Base-by-base conservation (phyloP, 1,140 invertebrate genomes). In the Drosophila varians region DNA sequence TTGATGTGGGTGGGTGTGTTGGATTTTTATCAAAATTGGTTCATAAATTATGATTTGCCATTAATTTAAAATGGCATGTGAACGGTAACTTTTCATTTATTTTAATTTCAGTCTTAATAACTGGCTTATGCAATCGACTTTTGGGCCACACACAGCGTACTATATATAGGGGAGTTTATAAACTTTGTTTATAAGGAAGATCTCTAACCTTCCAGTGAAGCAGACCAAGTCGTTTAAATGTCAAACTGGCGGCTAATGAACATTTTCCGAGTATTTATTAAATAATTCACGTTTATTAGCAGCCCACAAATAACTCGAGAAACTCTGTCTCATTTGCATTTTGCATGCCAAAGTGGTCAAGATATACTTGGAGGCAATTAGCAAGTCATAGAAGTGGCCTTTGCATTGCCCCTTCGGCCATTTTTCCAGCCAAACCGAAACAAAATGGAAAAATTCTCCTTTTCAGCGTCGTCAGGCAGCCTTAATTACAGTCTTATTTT, bases 221-320 rank as follows among this genome's bases (percentile, higher is more conserved):
- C 43, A 25, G 0, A 21, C 61, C 6, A 4, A 18, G 5, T 1
- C 55, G 51, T 46, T 69, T 84, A 57, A 84, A 79, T 84, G 79
- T 72, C 79, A 72, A 62, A 58, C 40, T 60, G 42, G 34, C 56
- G 19, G 51, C 58, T 64, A 46, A 53, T 68, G 19, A 43, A 69
- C 55, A 69, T 80, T 68, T 69, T 86, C 86, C 16, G 61, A 76
- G 76, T 70, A 73, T 84, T 84, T 86, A 86, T 72, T 73, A 71
- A 86, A 75, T 76, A 71, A 75, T 75, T 83, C 78, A 72, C 42
- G 75, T 75, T 79, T 78, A 83, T 83, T 83, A 83, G 71, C 71
- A 43, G 16, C 56, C 42, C 56, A 73, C 61, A 78, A 68, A 51
- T 52, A 77, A 72, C 65, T 57, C 60, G 23, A 49, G 12, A 40